Percentiles rank a stretch among this genome's conserved stretches.
Evolutionary conservation across 2,888 invertebrate genomes (phyloP).

Genomic region (Torymus aiolomorphi): DNA sequence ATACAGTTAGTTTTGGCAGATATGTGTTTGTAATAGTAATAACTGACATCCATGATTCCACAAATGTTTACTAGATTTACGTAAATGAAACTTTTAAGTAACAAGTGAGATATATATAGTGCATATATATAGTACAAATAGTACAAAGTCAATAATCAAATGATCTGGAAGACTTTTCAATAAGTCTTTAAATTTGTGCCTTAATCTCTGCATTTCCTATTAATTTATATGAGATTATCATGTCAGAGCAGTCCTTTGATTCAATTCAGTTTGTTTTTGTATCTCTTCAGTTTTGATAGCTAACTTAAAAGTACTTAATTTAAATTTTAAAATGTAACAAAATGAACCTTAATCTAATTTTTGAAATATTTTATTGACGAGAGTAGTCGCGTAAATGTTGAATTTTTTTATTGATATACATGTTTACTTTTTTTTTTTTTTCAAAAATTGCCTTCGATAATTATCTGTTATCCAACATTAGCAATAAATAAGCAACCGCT

Average conservation of each 20-base stretch:
- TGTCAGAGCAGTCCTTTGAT: conserved; percentile 37
- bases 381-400: neutral
- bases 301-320: conserved; percentile 26
- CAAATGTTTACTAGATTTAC: conserved; percentile 34
- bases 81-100: conserved; percentile 25
- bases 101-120: conserved; percentile 32
- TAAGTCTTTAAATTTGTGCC: conserved; percentile 53
- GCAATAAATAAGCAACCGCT: too few species aligned
- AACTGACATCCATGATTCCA: conserved; percentile 49
- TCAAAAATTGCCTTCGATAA: neutral
- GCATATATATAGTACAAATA: conserved; percentile 44
- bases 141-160: conserved; percentile 49
- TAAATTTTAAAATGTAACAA: conserved; percentile 26
- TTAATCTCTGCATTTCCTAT: conserved; percentile 55
- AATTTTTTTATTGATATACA: conserved; percentile 21
- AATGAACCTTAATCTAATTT: conserved; percentile 16
- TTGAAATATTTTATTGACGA: neutral
- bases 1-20: conserved; percentile 42
- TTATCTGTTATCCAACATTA: too few species aligned
- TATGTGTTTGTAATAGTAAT: conserved; percentile 43
- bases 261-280: conserved; percentile 24
- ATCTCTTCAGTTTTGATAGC: conserved; percentile 39
- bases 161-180: conserved; percentile 35
- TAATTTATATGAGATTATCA: conserved; percentile 47
- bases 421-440: neutral